Conservation (phyloP, 2,113 vertebrate species). For the Hymenochirus boettgeri region DNA sequence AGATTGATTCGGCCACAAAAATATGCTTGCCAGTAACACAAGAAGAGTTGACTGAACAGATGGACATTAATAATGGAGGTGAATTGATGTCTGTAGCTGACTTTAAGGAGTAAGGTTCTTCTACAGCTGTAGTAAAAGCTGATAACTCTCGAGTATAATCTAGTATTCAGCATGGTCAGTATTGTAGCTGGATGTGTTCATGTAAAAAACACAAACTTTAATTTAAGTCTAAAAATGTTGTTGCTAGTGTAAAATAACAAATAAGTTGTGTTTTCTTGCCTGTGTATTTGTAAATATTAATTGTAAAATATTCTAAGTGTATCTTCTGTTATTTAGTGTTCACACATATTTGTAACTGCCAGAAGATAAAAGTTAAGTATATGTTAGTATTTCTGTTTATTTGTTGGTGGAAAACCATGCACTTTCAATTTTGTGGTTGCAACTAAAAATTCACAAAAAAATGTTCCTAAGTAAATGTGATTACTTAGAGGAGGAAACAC, state of each 20-base stretch:
- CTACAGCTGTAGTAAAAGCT: not conserved
- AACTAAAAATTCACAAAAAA: too few species aligned
- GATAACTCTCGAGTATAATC: not conserved
- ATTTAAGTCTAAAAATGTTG: conserved; percentile 26
- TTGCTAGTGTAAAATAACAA: conserved; percentile 19
- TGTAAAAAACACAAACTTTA: conserved; percentile 27
- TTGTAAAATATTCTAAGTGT: conserved; percentile 25
- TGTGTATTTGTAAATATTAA: conserved; percentile 33
- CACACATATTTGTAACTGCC: not conserved
- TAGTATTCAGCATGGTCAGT: conserved; percentile 22
- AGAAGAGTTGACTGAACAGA: conserved; percentile 64
- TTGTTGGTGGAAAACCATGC: too few species aligned
- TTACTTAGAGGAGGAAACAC: too few species aligned
- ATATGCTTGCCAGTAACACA: conserved; percentile 59
- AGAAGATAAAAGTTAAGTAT: not conserved
- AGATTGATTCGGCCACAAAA: conserved; percentile 67
- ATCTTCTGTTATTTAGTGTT: conserved; percentile 20
- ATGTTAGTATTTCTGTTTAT: too few species aligned
- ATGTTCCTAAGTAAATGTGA: too few species aligned
- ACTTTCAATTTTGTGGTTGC: too few species aligned
- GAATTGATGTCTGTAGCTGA: conserved; percentile 73
- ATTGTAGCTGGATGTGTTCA: conserved; percentile 32
- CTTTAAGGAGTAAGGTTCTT: conserved; percentile 49
- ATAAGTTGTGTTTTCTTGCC: not conserved
- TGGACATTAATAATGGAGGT: conserved; percentile 72